Base-by-base conservation (phyloP, 2,888 invertebrate genomes). In the Smittia aterrima region DNA sequence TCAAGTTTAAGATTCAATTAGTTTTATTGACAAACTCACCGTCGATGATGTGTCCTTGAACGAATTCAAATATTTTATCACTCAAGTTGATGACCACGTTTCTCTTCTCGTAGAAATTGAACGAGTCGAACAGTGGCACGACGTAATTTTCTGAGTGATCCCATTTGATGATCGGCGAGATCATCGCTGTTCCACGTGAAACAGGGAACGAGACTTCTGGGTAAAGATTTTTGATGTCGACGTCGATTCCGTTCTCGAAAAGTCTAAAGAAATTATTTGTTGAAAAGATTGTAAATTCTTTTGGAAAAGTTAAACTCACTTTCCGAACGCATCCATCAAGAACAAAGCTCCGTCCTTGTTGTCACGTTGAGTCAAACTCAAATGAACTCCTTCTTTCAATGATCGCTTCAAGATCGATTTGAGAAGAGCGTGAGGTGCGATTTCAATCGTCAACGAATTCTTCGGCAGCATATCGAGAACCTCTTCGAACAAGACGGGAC, bases 21-120 rank as follows among this genome's bases (percentile, higher is more conserved):
- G 68, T 87, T 83, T 87, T 95, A 47, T 47, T 47, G n/a, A 47
- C 32, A 32, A 9, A 32, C n/a, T 47, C 16, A 47, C 47, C 93
- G 81, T 96, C 95, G 76, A 96, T 91, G 11, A 89, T 86, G 81
- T 96, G 96, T 0, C 93, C 95, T 38, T 84, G 83, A 82, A 95
- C 85, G 79, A 87, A 95, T 72, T 90, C 88, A 79, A 87, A 88
- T 78, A 89, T 87, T 75, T 91, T 90, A 76, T 90, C 89, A 0
- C 82, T 82, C 2, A 89, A 83, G 20, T 86, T 85, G 78, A 92
- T 84, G 24, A 85, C 80, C 16, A 90, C 85, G 0, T 85, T 83
- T 64, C 89, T 84, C 77, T 91, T 90, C 0, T 90, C 89, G 38
- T 88, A 88, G 74, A 87, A 86, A 78, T 88, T 87, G 78, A 88